Conservation (phyloP, 2,888 invertebrate species). For the Cheilosia variabilis region DNA sequence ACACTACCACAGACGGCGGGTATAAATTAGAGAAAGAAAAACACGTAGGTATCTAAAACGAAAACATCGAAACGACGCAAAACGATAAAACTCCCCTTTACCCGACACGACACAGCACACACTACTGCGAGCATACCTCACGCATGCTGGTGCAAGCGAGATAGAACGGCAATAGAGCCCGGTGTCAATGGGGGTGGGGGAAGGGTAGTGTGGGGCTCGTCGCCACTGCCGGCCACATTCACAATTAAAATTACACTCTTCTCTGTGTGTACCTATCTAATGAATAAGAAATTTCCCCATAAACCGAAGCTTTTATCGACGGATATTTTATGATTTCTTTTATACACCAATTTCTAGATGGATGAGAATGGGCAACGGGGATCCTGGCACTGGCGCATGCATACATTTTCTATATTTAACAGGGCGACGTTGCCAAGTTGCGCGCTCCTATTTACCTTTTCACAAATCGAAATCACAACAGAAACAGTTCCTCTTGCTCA, state of each 20-base stretch:
- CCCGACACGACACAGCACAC: neutral
- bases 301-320: conserved; percentile 45
- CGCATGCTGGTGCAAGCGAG: conserved; percentile 27
- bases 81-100: conserved; percentile 47
- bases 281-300: conserved; percentile 46
- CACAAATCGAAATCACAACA: conserved; percentile 28
- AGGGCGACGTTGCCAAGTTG: conserved; percentile 56
- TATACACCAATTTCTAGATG: conserved; percentile 9
- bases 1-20: neutral
- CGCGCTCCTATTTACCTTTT: conserved; percentile 47
- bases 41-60: conserved; percentile 34
- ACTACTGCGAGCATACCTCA: neutral
- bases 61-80: conserved; percentile 63
- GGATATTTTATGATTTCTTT: conserved; percentile 17
- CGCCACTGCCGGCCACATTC: conserved; percentile 27
- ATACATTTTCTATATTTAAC: conserved; percentile 6
- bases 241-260: conserved; percentile 8
- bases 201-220: conserved; percentile 54
- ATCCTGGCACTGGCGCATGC: neutral
- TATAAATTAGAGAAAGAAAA: neutral
- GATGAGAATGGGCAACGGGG: neutral
- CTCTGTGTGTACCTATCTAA: neutral
- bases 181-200: conserved; percentile 13
- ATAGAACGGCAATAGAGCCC: conserved; percentile 17
- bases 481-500: conserved; percentile 39